Base-by-base conservation (phyloP, 2,888 invertebrate genomes). In the Tenthredo mesomela region DNA sequence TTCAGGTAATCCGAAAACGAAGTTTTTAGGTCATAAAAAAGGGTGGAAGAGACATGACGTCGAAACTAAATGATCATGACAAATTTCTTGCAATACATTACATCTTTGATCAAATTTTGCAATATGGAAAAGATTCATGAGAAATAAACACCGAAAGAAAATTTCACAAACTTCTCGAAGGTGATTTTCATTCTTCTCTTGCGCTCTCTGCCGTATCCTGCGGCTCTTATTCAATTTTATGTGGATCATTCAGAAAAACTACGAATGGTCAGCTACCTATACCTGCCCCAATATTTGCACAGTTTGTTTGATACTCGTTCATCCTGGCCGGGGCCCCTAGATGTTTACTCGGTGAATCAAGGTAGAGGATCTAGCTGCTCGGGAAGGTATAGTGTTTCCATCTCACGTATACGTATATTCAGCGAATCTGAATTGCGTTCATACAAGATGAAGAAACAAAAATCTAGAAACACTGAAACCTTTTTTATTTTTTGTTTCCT, bases 231-330 rank as follows among this genome's bases (percentile, higher is more conserved):
- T 21, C 25, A 61, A 10, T 61, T 61, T 61, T 61, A 71, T 40
- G 70, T 25, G 43, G 40, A 43, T 73, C 73, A 43, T 73, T 43
- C 10, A 73, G 2, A 21, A 43, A 73, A 43, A 43, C 73, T 43
- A 43, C 73, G 43, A 43, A 40, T 73, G 73, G 73, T 73, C 73
- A 73, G 73, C 73, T 25, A 40, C 73, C 73, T 21, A 71, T 21
- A 71, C 73, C 73, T 21, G 47, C 73, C 25, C 43, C 40, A 73
- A 73, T 73, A 73, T 73, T 73, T 73, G 73, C n/a, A 21, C 43
- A 73, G 43, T 73, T 4, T 73, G 73, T 73, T 73, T 43, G 73
- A 47, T 43, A 73, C 43, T 73, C 73, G 73, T 43, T 73, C 73
- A 21, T 43, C 47, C 43, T 15, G 5, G 21, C 37, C 7, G 37